Base-by-base conservation (phyloP, 2,797 vertebrate species). In the Lagodon rhomboides region DNA sequence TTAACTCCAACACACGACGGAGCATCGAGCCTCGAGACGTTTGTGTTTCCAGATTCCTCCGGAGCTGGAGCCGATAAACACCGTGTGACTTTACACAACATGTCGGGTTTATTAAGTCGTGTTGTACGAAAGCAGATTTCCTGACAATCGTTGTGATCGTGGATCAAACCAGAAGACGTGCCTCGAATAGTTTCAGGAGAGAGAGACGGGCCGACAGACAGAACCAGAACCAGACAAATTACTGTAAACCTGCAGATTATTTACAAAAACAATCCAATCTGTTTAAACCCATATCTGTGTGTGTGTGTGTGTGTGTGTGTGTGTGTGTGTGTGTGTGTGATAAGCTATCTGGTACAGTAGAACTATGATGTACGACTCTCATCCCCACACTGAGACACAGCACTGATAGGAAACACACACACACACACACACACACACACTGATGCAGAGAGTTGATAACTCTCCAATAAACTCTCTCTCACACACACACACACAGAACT, bases 301-400 rank as follows among this genome's bases (percentile, higher is more conserved):
- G n/a, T n/a, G n/a, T 34, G 62, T 56, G 10, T 61, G 25, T 62
- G 23, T 60, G 46, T 64, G 27, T 77, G 58, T 62, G 59, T 55
- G 73, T 50, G 79, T 74, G 79, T 68, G 73, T 62, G 77, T 60
- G 43, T 34, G 71, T 17, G 67, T 27, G 76, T 8, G 90, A 91
- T 90, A 87, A 85, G 84, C 79, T 87, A 88, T 88, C 79, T 83
- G 55, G 64, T 86, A 91, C 87, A 90, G 85, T 81, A 83, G 60
- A 86, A 87, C 91, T 77, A 79, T 90, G 89, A 91, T 87, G 68
- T 84, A 90, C 87, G 87, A 70, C 62, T 79, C 87, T 90, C 87
- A 91, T 90, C 82, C 73, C 55, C n/a, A 2, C 58, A 68, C 79
- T 75, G 79, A 92, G 82, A 87, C 85, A 73, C 79, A 71, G 77